Percentiles rank a stretch among this genome's conserved stretches.
These are phyloP conservation scores for Elymnias hypermnestra DNA, from an alignment of 1,140 invertebrate genomes.

Conservation along the genomic window DNA sequence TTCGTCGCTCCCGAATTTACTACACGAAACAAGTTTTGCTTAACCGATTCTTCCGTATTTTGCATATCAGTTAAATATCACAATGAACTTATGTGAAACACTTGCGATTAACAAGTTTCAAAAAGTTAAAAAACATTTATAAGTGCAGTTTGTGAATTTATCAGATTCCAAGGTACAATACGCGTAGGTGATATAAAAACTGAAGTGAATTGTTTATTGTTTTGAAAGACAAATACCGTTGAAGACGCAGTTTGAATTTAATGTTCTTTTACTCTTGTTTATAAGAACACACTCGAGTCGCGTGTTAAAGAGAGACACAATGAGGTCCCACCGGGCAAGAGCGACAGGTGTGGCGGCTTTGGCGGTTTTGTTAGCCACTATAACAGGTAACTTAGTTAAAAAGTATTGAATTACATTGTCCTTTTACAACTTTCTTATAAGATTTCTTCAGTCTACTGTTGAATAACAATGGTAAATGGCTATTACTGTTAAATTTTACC, in stretches of 20 bases:
- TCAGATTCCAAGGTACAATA: conserved; percentile 39
- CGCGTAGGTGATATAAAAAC: conserved; percentile 55
- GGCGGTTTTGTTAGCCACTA: conserved; percentile 56
- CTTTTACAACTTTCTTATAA: conserved; percentile 24
- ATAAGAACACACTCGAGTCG: conserved; percentile 41
- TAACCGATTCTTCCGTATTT: conserved; percentile 23
- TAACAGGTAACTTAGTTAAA: conserved; percentile 59
- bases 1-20: conserved; percentile 16
- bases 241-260: conserved; percentile 49
- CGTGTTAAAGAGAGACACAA: conserved; percentile 67
- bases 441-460: conserved; percentile 6
- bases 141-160: conserved; percentile 58
- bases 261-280: conserved; percentile 53
- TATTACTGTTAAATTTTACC: too few relatives aligned
- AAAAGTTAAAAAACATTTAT: conserved; percentile 40
- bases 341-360: conserved; percentile 68
- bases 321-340: conserved; percentile 50
- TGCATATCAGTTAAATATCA: conserved; percentile 26
- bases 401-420: conserved; percentile 21
- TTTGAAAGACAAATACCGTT: conserved; percentile 54
- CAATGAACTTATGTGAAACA: conserved; percentile 38
- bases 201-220: conserved; percentile 61
- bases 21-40: conserved; percentile 63
- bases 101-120: conserved; percentile 30
- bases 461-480: neutral